phyloP scores from a whole-genome alignment of 2,113 vertebrate genomes.

The Myxocyprinus asiaticus region DNA sequence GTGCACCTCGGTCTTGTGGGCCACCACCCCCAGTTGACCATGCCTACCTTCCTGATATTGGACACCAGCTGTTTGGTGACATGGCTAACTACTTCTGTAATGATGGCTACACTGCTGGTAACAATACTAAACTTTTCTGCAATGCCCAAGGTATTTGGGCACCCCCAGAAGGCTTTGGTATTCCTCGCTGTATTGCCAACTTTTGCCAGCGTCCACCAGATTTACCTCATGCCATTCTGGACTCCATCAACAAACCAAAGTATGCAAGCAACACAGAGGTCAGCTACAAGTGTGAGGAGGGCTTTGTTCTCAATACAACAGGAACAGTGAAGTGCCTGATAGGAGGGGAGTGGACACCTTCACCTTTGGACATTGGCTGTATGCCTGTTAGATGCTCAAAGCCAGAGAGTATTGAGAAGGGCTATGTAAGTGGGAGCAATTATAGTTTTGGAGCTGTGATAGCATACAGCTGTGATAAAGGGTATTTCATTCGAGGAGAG shows the following conservation, averaged over 20 bases:
- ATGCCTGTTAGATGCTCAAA: constrained; percentile 90
- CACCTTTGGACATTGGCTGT: constrained; percentile 84
- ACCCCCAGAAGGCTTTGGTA: constrained; percentile 78
- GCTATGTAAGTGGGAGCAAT: constrained; percentile 88
- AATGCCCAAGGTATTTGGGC: constrained; percentile 90
- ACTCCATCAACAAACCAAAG: constrained; percentile 86
- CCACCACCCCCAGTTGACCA: constrained; percentile 89
- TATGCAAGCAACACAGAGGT: constrained; percentile 85
- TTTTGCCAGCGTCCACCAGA: constrained; percentile 89
- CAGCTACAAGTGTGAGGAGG: constrained; percentile 94
- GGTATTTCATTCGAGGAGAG: constrained; percentile 91
- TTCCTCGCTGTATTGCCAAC: constrained; percentile 88
- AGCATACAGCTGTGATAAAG: constrained; percentile 92
- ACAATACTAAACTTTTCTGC: constrained; percentile 89
- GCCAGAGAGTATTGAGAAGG: constrained; percentile 81
- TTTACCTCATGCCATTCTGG: constrained; percentile 86
- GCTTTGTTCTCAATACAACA: constrained; percentile 89
- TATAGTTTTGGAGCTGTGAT: constrained; percentile 94
- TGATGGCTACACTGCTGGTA: constrained; percentile 88
- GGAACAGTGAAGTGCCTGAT: constrained; percentile 85
- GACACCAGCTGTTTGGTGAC: constrained; percentile 91
- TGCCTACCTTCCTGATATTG: constrained; percentile 82
- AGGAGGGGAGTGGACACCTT: constrained; percentile 91
- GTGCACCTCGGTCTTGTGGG: constrained; percentile 91
- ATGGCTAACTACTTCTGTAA: constrained; percentile 90